Conservation (phyloP, 2,113 vertebrate species). For the Porphyrio hochstetteri region DNA sequence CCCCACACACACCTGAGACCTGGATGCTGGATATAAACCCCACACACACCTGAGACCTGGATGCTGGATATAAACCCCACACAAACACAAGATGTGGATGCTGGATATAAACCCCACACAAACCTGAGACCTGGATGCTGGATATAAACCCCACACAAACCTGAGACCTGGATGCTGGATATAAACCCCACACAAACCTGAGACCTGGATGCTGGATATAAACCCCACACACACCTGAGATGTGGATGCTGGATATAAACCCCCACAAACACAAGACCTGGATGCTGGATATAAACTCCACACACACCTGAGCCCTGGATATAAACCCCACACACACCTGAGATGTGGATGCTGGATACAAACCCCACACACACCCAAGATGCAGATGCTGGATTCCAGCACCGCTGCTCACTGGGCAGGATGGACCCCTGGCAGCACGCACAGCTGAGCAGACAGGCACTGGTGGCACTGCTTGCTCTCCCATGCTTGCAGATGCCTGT, state of each 20-base stretch:
- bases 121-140: not conserved
- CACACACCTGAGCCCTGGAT: not conserved
- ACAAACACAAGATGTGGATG: not conserved
- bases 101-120: not conserved
- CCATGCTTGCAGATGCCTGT: constrained; percentile 51
- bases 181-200: no score
- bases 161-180: no score
- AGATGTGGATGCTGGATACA: no score
- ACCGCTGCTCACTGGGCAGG: constrained; percentile 73
- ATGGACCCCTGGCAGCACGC: constrained; percentile 54
- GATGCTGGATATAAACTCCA: not conserved
- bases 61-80: no score
- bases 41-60: no score
- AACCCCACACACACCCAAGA: no score
- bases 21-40: no score
- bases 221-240: no score
- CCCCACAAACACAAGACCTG: no score
- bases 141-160: not conserved
- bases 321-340: no score
- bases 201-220: no score
- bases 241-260: not conserved
- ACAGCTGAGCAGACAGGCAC: constrained; percentile 30
- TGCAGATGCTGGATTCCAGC: not conserved
- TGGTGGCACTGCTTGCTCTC: constrained; percentile 74
- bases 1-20: no score